A percentile compares a stretch with the other conserved stretches of the same genome.
phyloP scores from a whole-genome alignment of 2,113 vertebrate species.

The Oreotragus oreotragus region DNA sequence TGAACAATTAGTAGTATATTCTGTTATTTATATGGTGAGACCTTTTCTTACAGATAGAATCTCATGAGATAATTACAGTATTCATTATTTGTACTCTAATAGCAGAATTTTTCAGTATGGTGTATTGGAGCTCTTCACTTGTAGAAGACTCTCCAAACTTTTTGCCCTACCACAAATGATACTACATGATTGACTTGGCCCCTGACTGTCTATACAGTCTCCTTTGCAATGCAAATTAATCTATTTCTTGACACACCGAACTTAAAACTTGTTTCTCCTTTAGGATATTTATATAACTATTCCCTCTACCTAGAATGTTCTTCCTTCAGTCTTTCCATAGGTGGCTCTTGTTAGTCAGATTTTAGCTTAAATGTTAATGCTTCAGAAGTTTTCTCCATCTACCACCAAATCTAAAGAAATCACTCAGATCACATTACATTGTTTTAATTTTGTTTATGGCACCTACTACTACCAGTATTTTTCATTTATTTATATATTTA shows the following conservation, averaged over 20 bases:
- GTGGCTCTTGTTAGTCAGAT: background rate
- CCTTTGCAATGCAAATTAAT: background rate
- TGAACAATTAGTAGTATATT: background rate
- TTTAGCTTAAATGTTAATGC: background rate
- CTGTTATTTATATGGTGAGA: background rate
- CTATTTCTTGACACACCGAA: background rate
- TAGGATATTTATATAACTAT: background rate
- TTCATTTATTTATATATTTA: background rate
- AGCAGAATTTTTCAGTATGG: background rate
- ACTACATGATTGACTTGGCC: background rate
- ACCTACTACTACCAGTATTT: background rate
- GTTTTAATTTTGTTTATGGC: background rate
- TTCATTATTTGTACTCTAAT: background rate
- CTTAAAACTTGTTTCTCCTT: background rate
- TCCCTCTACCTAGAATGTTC: background rate
- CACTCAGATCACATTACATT: background rate
- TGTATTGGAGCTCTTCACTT: background rate
- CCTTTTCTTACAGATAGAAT: background rate
- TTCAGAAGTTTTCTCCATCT: background rate
- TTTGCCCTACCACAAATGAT: background rate
- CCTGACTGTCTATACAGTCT: background rate
- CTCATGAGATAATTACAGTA: background rate
- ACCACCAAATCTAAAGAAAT: background rate
- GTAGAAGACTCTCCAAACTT: background rate
- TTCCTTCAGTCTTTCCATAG: background rate